These are phyloP conservation scores for Geopemphigus sp. DNA, from an alignment of 1,140 invertebrate genomes.

Conservation along the genomic window DNA sequence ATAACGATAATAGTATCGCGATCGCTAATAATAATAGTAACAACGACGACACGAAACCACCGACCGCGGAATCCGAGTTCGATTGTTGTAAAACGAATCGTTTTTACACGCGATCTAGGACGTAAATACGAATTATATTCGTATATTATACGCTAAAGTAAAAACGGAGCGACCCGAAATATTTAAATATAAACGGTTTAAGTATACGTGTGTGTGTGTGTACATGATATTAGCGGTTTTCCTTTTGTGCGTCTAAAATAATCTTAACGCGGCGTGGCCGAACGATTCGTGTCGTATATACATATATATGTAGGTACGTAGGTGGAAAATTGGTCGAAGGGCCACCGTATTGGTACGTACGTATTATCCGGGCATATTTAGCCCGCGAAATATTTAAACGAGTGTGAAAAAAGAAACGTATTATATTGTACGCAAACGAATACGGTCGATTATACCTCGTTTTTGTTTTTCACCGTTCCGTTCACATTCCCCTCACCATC, in stretches of 20 bases:
- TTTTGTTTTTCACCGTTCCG: too few species aligned
- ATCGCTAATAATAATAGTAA: background rate
- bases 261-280: slow-evolving; percentile 13
- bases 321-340: background rate
- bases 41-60: background rate
- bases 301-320: background rate
- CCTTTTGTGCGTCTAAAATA: slow-evolving; percentile 1
- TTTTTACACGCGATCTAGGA: slow-evolving; percentile 7
- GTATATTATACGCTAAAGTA: too few species aligned
- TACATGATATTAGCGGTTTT: too few species aligned
- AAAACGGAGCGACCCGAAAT: too few species aligned
- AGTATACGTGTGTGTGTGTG: too few species aligned
- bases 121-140: background rate
- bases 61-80: background rate
- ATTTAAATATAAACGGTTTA: too few species aligned
- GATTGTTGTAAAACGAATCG: background rate
- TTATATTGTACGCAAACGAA: background rate
- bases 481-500: too few species aligned
- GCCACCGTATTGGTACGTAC: background rate
- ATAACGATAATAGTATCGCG: too few species aligned
- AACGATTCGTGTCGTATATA: too few species aligned
- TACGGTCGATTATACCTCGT: background rate
- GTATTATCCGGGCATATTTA: background rate
- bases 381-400: background rate
- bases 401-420: background rate